A percentile compares a stretch with the other conserved stretches of the same genome.
Conservation (phyloP, 1,140 invertebrate genomes). For the Bradynema listronoti region DNA sequence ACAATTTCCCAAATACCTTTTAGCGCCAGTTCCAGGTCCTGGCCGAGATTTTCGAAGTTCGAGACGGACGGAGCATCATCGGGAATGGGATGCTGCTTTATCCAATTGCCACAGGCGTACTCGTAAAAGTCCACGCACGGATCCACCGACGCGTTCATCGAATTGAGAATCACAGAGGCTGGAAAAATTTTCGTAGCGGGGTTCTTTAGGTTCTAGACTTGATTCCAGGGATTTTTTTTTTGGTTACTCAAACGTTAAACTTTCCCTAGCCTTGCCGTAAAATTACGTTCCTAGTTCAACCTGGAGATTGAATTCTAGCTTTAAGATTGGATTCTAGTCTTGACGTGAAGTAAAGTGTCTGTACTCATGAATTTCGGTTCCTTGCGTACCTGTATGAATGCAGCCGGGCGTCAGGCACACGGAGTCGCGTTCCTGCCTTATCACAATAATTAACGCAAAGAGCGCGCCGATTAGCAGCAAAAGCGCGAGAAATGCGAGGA, state of each 20-base stretch:
- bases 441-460: constrained; percentile 7
- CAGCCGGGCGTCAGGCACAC: constrained; percentile 49
- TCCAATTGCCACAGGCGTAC: constrained; percentile 63
- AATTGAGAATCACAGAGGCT: constrained; percentile 56
- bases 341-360: constrained; percentile 14
- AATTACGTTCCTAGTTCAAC: too few relatives aligned
- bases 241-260: too few relatives aligned
- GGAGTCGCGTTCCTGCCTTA: constrained; percentile 25
- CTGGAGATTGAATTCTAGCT: too few relatives aligned
- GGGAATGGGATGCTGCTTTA: constrained; percentile 58
- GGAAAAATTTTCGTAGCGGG: constrained; percentile 16
- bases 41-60: constrained; percentile 56
- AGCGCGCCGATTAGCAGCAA: constrained; percentile 2
- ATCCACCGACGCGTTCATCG: constrained; percentile 59
- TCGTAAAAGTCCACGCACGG: constrained; percentile 64
- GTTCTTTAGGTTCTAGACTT: neutral
- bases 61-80: constrained; percentile 58
- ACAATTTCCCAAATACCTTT: constrained; percentile 42
- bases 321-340: too few relatives aligned
- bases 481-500: constrained; percentile 2
- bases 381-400: constrained; percentile 46
- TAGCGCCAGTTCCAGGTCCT: constrained; percentile 54
- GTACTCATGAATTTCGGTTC: neutral
- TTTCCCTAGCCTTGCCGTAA: too few relatives aligned
- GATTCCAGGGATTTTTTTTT: too few relatives aligned